Base-by-base conservation (phyloP, 2,797 vertebrate genomes). In the Myotis findleyi region DNA sequence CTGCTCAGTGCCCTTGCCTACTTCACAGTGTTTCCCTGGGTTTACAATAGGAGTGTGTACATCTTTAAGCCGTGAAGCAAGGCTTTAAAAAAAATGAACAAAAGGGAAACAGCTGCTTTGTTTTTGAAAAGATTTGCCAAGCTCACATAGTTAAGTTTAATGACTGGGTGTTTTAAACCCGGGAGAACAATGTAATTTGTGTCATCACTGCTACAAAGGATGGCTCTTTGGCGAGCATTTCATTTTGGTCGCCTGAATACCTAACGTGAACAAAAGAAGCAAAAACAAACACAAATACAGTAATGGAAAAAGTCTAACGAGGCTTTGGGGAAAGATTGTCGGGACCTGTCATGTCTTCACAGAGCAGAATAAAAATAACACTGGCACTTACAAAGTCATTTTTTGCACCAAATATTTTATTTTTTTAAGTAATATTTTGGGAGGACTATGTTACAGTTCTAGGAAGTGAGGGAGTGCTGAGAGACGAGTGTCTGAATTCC, bases 121-220 rank as follows among this genome's bases (percentile, higher is more conserved):
- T 38, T 38, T 97, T 95, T 97, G 93, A 97, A 98, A 98, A 86
- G 96, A 97, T 97, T 97, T 97, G 95, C 98, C 97, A 93, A 94
- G 96, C 93, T 98, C 96, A 97, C 96, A 95, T 95, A 97, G 97
- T 98, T 98, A 97, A 97, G 96, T 96, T 98, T 98, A 98, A 98
- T 98, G 98, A 87, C 97, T 98, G 98, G 98, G 98, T 98, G 97
- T 97, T 98, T 95, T 53, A 81, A 96, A 95, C 97, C 95, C 95
- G 73, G 76, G 93, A 96, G 98, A 98, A 98, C 97, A 98, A 98
- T 98, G 96, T 97, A 98, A 98, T 98, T 98, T 98, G 96, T 98
- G 98, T 98, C 98, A 98, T 98, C 97, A 97, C 89, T 79, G 96
- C 77, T 96, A 97, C 96, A 97, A 97, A 98, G 97, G 95, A 97